Conservation (phyloP, 2,797 vertebrate species). For the Danio albolineatus region DNA sequence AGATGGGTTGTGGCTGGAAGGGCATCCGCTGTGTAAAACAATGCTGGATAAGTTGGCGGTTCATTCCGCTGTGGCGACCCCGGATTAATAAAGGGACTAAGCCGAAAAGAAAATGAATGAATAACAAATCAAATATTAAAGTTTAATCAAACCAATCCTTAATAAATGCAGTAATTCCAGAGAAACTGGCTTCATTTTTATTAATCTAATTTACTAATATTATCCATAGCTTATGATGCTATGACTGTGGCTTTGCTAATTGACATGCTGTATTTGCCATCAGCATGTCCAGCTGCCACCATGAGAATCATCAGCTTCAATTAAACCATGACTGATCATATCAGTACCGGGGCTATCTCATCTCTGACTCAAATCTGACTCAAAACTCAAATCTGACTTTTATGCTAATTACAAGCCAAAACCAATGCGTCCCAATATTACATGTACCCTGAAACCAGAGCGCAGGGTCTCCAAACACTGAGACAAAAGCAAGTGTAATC, state of each 20-base stretch:
- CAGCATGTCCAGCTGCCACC: constrained; percentile 34
- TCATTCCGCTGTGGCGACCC: too few species aligned
- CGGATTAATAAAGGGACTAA: too few species aligned
- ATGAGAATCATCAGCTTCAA: constrained; percentile 29
- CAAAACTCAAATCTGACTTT: constrained; percentile 1
- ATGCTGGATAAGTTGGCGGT: too few species aligned
- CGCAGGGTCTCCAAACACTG: neutral
- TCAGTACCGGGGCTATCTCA: constrained; percentile 10
- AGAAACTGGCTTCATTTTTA: too few species aligned
- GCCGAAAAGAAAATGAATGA: too few species aligned
- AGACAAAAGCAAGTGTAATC: constrained; percentile 31
- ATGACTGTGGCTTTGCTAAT: neutral
- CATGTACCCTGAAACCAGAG: neutral
- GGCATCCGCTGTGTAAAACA: too few species aligned
- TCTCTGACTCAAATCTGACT: constrained; percentile 21
- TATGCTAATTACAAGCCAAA: constrained; percentile 21
- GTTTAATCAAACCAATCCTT: too few species aligned
- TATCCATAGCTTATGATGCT: too few species aligned
- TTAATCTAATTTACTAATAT: too few species aligned
- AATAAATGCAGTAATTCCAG: too few species aligned
- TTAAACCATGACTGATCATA: constrained; percentile 33
- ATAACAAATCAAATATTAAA: too few species aligned
- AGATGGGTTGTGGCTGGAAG: too few species aligned
- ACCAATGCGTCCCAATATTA: neutral
- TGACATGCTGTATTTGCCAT: constrained; percentile 34